phyloP scores from a whole-genome alignment of 1,140 invertebrate genomes.

The Papilio helenus region DNA sequence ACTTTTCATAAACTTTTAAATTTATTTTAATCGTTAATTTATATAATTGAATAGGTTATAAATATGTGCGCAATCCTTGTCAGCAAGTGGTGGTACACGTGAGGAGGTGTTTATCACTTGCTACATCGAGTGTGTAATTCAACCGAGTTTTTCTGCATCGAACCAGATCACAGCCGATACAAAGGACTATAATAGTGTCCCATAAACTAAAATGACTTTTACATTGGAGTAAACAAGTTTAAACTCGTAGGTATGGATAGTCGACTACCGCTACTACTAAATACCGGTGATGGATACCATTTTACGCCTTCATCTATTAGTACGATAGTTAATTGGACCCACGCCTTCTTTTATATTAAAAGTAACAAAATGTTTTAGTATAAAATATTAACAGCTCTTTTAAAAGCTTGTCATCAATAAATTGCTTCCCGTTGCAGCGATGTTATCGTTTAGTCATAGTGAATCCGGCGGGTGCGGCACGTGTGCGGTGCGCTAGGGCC shows the following conservation, averaged over 20 bases:
- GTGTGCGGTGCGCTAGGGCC: conserved; percentile 52
- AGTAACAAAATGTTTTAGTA: not conserved
- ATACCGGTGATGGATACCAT: too few species aligned
- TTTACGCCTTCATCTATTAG: too few species aligned
- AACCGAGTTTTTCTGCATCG: not conserved
- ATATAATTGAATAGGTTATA: not conserved
- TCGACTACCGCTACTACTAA: too few species aligned
- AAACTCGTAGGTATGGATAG: not conserved
- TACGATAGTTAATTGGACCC: too few species aligned
- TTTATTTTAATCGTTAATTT: not conserved
- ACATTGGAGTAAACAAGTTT: not conserved
- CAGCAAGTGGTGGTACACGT: not conserved
- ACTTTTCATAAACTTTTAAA: too few species aligned
- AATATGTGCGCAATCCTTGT: not conserved
- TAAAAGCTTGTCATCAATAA: not conserved
- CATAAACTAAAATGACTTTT: not conserved
- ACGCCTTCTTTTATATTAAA: not conserved
- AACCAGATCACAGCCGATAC: not conserved
- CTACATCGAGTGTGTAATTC: not conserved
- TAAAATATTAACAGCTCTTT: not conserved
- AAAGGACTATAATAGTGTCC: not conserved
- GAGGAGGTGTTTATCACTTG: conserved; percentile 11
- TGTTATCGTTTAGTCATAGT: not conserved
- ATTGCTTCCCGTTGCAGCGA: not conserved
- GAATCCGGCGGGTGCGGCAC: not conserved